A percentile compares a stretch with the other conserved stretches of the same genome.
These are phyloP conservation scores for Choreutis nemorana DNA, from an alignment of 2,888 invertebrate species.

Conservation along the genomic window DNA sequence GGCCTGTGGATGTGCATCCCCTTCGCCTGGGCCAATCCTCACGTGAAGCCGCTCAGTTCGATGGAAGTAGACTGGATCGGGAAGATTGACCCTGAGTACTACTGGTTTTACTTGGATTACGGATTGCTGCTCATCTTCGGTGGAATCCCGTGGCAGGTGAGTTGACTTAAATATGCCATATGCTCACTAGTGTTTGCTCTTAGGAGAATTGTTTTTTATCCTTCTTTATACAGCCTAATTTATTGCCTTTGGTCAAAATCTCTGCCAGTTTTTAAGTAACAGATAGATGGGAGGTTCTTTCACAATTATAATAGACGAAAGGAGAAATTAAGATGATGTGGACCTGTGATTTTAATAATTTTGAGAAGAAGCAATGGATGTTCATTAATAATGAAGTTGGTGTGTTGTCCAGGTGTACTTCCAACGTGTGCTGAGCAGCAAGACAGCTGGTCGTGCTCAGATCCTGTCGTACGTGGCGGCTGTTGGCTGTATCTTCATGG, in stretches of 20 bases:
- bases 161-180: too few relatives aligned
- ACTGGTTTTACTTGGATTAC: slow-evolving; percentile 87
- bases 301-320: too few relatives aligned
- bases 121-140: slow-evolving; percentile 91
- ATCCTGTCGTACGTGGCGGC: slow-evolving; percentile 96
- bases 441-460: slow-evolving; percentile 93
- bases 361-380: too few relatives aligned
- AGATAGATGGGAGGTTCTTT: too few relatives aligned
- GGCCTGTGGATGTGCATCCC: slow-evolving; percentile 99
- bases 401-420: slow-evolving; percentile 81
- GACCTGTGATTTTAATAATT: too few relatives aligned
- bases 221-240: too few relatives aligned
- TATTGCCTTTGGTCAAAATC: too few relatives aligned
- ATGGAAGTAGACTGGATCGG: slow-evolving; percentile 94
- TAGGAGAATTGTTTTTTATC: too few relatives aligned
- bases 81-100: slow-evolving; percentile 72
- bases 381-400: neutral
- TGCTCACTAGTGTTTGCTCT: too few relatives aligned
- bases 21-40: slow-evolving; percentile 89
- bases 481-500: slow-evolving; percentile 95
- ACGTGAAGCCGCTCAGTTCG: slow-evolving; percentile 82
- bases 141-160: slow-evolving; percentile 96
- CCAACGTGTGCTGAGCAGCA: slow-evolving; percentile 96
- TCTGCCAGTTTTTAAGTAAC: too few relatives aligned
- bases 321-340: too few relatives aligned